Conservation (phyloP, 1,140 invertebrate species). For the Drosophila pruinosa region DNA sequence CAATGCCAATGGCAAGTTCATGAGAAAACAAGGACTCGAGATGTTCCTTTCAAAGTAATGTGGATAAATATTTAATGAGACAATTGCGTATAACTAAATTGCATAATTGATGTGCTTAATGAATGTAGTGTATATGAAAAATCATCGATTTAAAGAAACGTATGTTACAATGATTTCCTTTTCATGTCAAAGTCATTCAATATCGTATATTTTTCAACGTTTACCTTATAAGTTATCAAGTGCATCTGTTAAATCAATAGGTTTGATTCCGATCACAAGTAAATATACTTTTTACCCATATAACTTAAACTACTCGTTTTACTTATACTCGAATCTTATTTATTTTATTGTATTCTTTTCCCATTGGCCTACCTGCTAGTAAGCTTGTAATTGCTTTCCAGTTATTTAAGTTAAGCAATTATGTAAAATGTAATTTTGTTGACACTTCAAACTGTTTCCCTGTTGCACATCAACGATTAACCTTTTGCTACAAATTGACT, state of each 20-base stretch:
- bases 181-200: too few species aligned
- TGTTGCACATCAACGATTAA: slow-evolving; percentile 3
- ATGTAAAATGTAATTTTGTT: background rate
- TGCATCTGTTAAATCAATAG: too few species aligned
- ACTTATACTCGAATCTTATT: background rate
- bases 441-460: background rate
- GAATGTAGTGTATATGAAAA: too few species aligned
- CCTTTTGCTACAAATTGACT: slow-evolving; percentile 3
- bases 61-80: background rate
- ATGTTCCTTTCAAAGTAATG: slow-evolving; percentile 37
- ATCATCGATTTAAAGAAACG: too few species aligned
- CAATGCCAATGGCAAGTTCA: slow-evolving; percentile 84
- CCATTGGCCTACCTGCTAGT: background rate
- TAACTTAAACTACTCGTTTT: background rate
- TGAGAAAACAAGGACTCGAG: slow-evolving; percentile 83
- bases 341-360: too few species aligned
- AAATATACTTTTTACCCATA: background rate
- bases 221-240: background rate
- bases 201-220: too few species aligned
- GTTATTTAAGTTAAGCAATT: background rate
- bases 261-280: background rate
- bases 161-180: too few species aligned
- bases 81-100: background rate
- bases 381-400: background rate
- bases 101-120: background rate